These are phyloP conservation scores for Xyrauchen texanus DNA, from an alignment of 2,113 vertebrate species.

Conservation along the genomic window DNA sequence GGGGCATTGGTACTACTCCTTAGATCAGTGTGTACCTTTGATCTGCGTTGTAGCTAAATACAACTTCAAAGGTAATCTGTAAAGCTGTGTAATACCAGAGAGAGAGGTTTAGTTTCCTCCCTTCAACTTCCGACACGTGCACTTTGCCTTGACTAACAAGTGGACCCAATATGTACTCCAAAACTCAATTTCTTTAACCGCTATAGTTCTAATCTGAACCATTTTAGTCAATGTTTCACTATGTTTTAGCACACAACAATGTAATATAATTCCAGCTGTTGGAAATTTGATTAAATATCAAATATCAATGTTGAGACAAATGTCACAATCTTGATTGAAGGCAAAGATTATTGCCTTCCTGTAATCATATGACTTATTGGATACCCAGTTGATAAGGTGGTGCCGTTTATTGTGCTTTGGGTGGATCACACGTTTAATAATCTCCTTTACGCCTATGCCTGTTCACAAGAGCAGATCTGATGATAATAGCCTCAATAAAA, in stretches of 20 bases:
- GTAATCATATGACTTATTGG: neutral
- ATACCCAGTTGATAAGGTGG: neutral
- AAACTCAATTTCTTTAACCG: too few relatives aligned
- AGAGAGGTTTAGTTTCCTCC: neutral
- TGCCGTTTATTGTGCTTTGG: constrained; percentile 21
- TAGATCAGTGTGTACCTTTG: constrained; percentile 69
- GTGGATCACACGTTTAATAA: constrained; percentile 21
- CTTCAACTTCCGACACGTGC: too few relatives aligned
- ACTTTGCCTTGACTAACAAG: too few relatives aligned
- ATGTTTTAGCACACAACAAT: too few relatives aligned
- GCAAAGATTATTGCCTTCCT: neutral
- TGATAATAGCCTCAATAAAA: constrained; percentile 9
- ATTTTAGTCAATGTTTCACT: too few relatives aligned
- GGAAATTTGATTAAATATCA: too few relatives aligned
- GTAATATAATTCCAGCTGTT: too few relatives aligned
- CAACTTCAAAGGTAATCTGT: constrained; percentile 68
- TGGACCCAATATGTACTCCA: too few relatives aligned
- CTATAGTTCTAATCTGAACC: too few relatives aligned
- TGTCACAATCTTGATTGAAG: neutral
- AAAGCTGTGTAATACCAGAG: constrained; percentile 33
- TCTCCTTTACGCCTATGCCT: constrained; percentile 6
- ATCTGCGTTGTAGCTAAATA: constrained; percentile 69
- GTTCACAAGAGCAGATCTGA: constrained; percentile 22
- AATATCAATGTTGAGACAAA: too few relatives aligned
- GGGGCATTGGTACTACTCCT: constrained; percentile 58